A percentile compares a stretch with the other conserved stretches of the same genome.
Evolutionary conservation across 2,113 vertebrate species (phyloP).

Genomic region (Xerus inauris): DNA sequence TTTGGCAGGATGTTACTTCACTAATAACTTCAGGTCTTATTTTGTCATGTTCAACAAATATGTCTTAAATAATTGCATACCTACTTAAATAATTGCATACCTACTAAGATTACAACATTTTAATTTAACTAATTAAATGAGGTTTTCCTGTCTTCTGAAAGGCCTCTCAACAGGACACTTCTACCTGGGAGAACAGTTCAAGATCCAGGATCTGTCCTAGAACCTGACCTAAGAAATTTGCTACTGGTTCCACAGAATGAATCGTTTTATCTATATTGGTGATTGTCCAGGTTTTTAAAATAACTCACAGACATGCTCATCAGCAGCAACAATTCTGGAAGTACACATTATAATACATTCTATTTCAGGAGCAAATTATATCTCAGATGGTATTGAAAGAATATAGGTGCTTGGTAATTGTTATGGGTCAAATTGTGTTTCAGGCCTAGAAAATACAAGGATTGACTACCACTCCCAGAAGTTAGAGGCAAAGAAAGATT

Average conservation of each 20-base stretch:
- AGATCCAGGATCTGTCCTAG: background rate
- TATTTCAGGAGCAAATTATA: background rate
- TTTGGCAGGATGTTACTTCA: background rate
- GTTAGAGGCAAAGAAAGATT: background rate
- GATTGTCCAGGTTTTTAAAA: background rate
- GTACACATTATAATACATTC: background rate
- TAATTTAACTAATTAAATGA: background rate
- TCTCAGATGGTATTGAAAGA: background rate
- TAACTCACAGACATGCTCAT: background rate
- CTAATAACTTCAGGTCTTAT: background rate
- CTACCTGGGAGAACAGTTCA: background rate
- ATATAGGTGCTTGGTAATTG: background rate
- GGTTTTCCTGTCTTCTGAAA: background rate
- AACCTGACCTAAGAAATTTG: background rate
- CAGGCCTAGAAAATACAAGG: background rate
- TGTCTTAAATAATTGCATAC: background rate
- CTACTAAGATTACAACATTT: background rate
- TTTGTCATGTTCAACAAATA: background rate
- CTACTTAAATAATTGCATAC: background rate
- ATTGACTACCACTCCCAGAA: background rate
- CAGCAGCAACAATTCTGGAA: background rate
- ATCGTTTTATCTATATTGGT: background rate
- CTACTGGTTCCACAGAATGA: background rate
- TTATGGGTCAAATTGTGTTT: background rate
- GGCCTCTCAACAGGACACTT: background rate